Percentiles rank a stretch among this genome's conserved stretches.
phyloP scores from a whole-genome alignment of 2,888 invertebrate genomes.

The Ctena decussata region DNA sequence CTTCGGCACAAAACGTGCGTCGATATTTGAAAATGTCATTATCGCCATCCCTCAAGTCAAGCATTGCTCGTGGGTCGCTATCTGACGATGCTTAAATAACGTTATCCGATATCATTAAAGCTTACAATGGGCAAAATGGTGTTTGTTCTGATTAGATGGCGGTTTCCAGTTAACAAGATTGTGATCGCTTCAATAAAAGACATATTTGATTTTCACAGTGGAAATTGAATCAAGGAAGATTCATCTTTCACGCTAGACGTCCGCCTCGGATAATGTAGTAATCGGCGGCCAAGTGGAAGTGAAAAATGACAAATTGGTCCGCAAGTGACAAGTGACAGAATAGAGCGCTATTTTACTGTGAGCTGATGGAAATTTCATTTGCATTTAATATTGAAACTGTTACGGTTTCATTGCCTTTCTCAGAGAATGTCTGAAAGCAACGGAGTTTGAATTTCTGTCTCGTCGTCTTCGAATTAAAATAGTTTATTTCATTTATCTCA shows the following conservation, averaged over 20 bases:
- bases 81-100: conserved; percentile 76
- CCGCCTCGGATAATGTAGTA: conserved; percentile 15
- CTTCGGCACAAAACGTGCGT: neutral
- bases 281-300: conserved; percentile 19
- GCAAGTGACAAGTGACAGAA: conserved; percentile 17
- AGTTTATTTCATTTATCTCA: too few species aligned
- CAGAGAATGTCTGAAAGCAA: neutral
- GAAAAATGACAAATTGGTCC: conserved; percentile 26
- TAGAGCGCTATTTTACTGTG: neutral
- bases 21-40: conserved; percentile 44
- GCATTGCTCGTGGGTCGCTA: conserved; percentile 38
- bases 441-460: neutral
- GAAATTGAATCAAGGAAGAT: conserved; percentile 67
- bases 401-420: conserved; percentile 1
- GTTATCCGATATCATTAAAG: conserved; percentile 77
- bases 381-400: conserved; percentile 6
- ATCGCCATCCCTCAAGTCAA: conserved; percentile 46
- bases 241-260: conserved; percentile 66
- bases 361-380: conserved; percentile 14
- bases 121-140: conserved; percentile 69
- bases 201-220: conserved; percentile 71
- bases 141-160: conserved; percentile 69
- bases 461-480: too few species aligned
- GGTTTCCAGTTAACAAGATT: conserved; percentile 65
- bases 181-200: conserved; percentile 68